phyloP scores from a whole-genome alignment of 35 echinoderm and acorn worm species.

The Strongylocentrotus purpuratus region DNA sequence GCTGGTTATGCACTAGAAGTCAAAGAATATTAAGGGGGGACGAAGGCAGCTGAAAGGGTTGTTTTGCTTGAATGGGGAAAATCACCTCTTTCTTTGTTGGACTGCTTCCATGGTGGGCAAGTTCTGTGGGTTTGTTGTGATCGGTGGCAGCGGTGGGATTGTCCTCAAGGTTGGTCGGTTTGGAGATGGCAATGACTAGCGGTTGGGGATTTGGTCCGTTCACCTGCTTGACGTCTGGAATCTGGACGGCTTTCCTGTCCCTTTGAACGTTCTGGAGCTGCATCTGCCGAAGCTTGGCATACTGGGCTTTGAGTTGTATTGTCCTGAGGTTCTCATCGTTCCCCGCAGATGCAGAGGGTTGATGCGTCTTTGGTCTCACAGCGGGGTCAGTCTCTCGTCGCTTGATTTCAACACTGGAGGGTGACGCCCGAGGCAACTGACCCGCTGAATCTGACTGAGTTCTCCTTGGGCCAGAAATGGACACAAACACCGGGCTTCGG shows the following conservation, averaged over 20 bases:
- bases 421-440: not conserved
- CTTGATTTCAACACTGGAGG: constrained; percentile 33
- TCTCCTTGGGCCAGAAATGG: not conserved
- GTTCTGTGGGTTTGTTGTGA: not conserved
- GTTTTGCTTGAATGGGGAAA: not conserved
- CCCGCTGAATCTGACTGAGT: not conserved
- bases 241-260: not conserved
- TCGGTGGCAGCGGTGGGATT: not conserved
- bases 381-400: not conserved
- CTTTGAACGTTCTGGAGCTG: constrained; percentile 52
- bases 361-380: not conserved
- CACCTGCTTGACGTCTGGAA: not conserved
- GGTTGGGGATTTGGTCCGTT: not conserved
- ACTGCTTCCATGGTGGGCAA: not conserved
- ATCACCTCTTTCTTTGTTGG: constrained; percentile 29
- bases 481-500: not conserved
- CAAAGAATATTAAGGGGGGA: not conserved
- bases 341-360: not conserved
- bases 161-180: not conserved
- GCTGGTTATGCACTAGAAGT: not conserved
- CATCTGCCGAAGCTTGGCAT: constrained; percentile 81
- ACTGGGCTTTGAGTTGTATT: constrained; percentile 82
- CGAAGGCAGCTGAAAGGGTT: not conserved
- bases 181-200: not conserved
- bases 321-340: constrained; percentile 47